These are phyloP conservation scores for Chelonoidis abingdonii DNA, from an alignment of 2,113 vertebrate genomes.

Conservation along the genomic window DNA sequence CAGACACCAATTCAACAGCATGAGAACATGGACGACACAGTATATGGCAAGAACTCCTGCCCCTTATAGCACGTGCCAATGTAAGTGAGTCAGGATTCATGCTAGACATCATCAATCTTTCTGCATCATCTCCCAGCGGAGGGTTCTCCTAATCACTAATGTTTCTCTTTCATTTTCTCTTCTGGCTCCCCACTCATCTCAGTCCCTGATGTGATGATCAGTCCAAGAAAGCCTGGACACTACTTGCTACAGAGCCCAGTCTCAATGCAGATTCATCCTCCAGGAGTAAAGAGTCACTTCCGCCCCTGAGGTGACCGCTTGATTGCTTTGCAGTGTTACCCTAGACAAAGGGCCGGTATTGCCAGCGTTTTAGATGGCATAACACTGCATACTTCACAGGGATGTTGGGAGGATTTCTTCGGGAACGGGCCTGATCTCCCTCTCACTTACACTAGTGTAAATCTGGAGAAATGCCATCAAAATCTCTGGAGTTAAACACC, in stretches of 20 bases:
- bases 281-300: neutral
- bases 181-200: neutral
- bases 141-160: neutral
- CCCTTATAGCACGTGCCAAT: neutral
- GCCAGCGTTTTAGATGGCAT: neutral
- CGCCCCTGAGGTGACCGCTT: too few species aligned
- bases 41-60: neutral
- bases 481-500: neutral
- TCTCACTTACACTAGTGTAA: neutral
- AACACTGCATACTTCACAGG: neutral
- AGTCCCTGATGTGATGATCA: too few species aligned
- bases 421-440: neutral
- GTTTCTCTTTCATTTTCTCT: neutral
- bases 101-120: neutral
- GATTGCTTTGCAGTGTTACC: too few species aligned
- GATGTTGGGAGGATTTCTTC: neutral
- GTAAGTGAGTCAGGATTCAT: neutral
- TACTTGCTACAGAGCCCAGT: neutral
- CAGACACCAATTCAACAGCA: neutral
- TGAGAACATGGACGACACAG: neutral
- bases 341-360: neutral
- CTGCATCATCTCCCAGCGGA: neutral
- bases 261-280: neutral
- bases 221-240: neutral
- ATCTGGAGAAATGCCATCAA: accelerated